A percentile compares a stretch with the other conserved stretches of the same genome.
These are phyloP conservation scores for Polietes domitor DNA, from an alignment of 2,888 invertebrate genomes.

Conservation along the genomic window DNA sequence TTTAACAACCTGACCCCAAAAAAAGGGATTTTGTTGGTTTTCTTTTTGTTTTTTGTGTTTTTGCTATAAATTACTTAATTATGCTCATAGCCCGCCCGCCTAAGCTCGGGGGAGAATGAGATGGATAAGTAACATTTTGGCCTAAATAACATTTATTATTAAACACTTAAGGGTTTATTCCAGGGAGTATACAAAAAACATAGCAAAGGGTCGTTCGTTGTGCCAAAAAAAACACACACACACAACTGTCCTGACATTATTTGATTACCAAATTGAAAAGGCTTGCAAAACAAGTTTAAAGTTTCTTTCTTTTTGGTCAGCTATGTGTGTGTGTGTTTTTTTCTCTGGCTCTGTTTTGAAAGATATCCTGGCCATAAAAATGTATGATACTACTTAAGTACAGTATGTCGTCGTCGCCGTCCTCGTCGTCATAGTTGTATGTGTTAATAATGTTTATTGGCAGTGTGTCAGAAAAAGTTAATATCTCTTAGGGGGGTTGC, in stretches of 20 bases:
- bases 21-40: too few relatives aligned
- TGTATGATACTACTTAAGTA: neutral
- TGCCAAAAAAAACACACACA: neutral
- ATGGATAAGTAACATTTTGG: too few relatives aligned
- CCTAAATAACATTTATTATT: neutral
- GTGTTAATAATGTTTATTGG: neutral
- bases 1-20: too few relatives aligned
- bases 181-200: neutral
- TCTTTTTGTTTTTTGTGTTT: too few relatives aligned
- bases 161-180: neutral
- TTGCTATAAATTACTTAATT: neutral
- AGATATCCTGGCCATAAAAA: too few relatives aligned
- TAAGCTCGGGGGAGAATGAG: too few relatives aligned
- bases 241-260: neutral
- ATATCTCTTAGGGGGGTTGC: neutral
- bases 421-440: neutral
- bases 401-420: neutral
- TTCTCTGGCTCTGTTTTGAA: neutral
- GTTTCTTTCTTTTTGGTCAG: neutral
- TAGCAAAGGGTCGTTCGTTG: neutral
- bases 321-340: too few relatives aligned
- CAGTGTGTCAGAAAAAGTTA: neutral
- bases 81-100: too few relatives aligned
- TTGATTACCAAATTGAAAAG: neutral
- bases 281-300: neutral